Base-by-base conservation (phyloP, 1,140 invertebrate species). In the Drosophila aff. region DNA sequence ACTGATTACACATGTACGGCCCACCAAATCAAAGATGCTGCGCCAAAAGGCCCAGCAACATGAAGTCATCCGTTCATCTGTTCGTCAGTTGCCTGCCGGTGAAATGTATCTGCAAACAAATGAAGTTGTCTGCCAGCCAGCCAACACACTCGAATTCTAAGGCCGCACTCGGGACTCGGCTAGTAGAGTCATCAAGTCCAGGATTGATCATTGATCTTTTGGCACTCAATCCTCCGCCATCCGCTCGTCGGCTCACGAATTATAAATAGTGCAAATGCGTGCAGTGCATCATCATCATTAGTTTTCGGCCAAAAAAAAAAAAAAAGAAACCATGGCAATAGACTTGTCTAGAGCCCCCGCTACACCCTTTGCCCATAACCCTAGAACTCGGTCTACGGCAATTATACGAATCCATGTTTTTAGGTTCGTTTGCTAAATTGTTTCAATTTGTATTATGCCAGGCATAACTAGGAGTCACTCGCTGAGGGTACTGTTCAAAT, bases 231-330 rank as follows among this genome's bases (percentile, higher is more conserved):
- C 79, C 36, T 62, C 46, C 57, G 59, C 58, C 43, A 59, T 33
- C 33, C 59, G 18, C 44, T 73, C 60, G 75, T 31, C 43, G 53
- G 76, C 76, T 76, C 78, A 82, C 85, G 80, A 90, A 89, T 89
- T 90, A 90, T 89, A 89, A 90, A 89, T 89, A 89, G 84, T 89
- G 84, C 84, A 89, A 89, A 89, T 89, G 84, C 84, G 84, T 89
- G 84, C 81, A 81, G 78, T 89, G 84, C 84, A 87, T 87, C 84
- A 87, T 87, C 84, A 87, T 87, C 84, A 87, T 87, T 87, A 90
- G 84, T 87, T 87, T 85, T 82, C 69, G 77, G 74, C 64, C 64
- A 52, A 71, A 28, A 72, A 69, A 18, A n/a, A 50, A 21, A 21
- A 21, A 21, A 21, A 52, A 55, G 38, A 52, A 69, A 44, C 67